Percentiles rank a stretch among this genome's conserved stretches.
phyloP scores from a whole-genome alignment of 1,140 invertebrate species.

The Dendroctonus valens region DNA sequence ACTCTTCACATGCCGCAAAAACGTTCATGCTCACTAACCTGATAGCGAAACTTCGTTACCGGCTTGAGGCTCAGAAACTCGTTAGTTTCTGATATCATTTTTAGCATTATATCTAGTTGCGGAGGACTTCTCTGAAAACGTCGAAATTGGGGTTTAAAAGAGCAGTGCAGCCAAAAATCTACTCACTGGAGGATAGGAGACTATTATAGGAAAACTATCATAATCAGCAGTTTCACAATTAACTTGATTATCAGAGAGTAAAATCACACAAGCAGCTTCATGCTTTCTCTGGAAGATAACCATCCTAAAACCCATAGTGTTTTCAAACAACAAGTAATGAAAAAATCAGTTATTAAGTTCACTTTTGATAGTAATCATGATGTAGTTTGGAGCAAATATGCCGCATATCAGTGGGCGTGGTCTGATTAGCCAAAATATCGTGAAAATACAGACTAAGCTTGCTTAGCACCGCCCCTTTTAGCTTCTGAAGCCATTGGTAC shows the following conservation, averaged over 20 bases:
- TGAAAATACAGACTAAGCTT: constrained; percentile 79
- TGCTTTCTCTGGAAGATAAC: constrained; percentile 67
- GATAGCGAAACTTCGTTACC: constrained; percentile 46
- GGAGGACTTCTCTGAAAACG: constrained; percentile 41
- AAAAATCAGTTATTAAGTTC: constrained; percentile 42
- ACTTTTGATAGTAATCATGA: constrained; percentile 71
- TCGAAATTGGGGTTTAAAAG: constrained; percentile 1
- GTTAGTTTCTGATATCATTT: constrained; percentile 43
- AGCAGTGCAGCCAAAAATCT: constrained; percentile 6
- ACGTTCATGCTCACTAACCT: constrained; percentile 31
- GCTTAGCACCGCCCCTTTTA: constrained; percentile 64
- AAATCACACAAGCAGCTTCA: constrained; percentile 62
- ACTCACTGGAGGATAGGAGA: constrained; percentile 65
- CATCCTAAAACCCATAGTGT: constrained; percentile 56
- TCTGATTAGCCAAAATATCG: constrained; percentile 66
- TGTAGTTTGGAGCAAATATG: constrained; percentile 62
- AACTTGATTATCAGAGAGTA: constrained; percentile 66
- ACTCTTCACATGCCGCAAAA: background rate
- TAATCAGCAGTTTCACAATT: constrained; percentile 59
- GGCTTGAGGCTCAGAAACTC: constrained; percentile 42
- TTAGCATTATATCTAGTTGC: constrained; percentile 42
- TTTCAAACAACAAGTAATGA: background rate
- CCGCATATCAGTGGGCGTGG: constrained; percentile 65
- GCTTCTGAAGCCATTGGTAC: constrained; percentile 68
- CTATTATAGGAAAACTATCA: constrained; percentile 63